Evolutionary conservation across 1,140 invertebrate genomes (phyloP).

Genomic region (Lepeophtheirus salmonis): DNA sequence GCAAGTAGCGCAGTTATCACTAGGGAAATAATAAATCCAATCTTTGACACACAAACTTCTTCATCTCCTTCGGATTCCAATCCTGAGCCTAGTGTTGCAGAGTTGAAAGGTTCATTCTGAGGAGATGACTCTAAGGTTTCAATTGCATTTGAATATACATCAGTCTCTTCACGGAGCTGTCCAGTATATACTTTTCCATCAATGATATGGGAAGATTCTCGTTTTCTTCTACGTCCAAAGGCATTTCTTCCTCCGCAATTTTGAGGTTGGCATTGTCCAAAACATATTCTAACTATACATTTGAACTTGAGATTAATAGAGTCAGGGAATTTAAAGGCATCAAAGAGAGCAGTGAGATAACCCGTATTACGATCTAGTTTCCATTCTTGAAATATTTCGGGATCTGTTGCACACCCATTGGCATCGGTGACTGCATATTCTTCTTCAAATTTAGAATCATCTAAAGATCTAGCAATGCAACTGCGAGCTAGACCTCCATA

Average conservation of each 20-base stretch:
- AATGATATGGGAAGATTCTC: conserved; percentile 30
- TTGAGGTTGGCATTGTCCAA: conserved; percentile 81
- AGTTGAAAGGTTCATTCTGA: conserved; percentile 57
- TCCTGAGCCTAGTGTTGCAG: conserved; percentile 35
- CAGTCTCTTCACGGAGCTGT: conserved; percentile 73
- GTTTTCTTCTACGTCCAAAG: conserved; percentile 54
- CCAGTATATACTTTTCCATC: conserved; percentile 42
- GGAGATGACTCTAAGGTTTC: too few relatives aligned
- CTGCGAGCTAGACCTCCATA: conserved; percentile 82
- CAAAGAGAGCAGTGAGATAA: conserved; percentile 62
- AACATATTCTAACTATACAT: conserved; percentile 84
- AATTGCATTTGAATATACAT: conserved; percentile 74
- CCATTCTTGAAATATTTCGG: conserved; percentile 71
- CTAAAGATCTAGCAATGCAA: conserved; percentile 74
- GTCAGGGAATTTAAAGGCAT: conserved; percentile 87
- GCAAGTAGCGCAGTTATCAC: conserved; percentile 75
- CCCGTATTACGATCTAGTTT: conserved; percentile 61
- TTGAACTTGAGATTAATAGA: conserved; percentile 87
- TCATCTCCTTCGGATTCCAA: conserved; percentile 34
- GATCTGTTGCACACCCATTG: conserved; percentile 78
- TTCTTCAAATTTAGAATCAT: conserved; percentile 63
- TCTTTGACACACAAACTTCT: conserved; percentile 79
- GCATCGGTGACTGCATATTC: conserved; percentile 82
- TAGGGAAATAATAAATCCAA: conserved; percentile 72
- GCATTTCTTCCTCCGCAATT: conserved; percentile 78